Evolutionary conservation across 1,140 invertebrate genomes (phyloP).

Genomic region (Drosophila sproati): DNA sequence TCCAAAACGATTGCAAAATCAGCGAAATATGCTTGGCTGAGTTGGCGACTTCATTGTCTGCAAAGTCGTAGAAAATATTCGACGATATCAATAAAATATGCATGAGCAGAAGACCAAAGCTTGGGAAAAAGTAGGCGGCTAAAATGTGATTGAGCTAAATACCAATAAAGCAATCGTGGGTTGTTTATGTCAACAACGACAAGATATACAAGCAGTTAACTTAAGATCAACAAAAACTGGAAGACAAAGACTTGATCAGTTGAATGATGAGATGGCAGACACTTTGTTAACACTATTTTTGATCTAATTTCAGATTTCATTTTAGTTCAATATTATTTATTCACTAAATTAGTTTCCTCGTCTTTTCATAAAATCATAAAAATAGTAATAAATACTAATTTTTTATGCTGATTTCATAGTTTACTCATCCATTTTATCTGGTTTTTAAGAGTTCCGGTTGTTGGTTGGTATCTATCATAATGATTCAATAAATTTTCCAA

Average conservation of each 20-base stretch:
- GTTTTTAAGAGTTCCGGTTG: too few relatives aligned
- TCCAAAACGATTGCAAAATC: constrained; percentile 59
- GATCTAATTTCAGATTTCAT: too few relatives aligned
- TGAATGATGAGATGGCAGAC: too few relatives aligned
- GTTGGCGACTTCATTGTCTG: constrained; percentile 32
- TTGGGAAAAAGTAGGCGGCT: constrained; percentile 45
- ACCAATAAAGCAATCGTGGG: constrained; percentile 60
- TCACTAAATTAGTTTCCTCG: too few relatives aligned
- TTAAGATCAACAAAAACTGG: background rate
- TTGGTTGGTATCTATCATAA: background rate
- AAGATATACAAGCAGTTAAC: too few relatives aligned
- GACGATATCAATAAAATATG: constrained; percentile 71
- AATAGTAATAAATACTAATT: too few relatives aligned
- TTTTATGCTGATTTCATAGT: too few relatives aligned
- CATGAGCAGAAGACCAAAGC: constrained; percentile 46
- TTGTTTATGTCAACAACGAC: constrained; percentile 7
- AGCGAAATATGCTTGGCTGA: constrained; percentile 50
- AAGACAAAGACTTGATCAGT: constrained; percentile 6
- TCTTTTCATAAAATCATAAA: too few relatives aligned
- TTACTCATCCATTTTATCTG: too few relatives aligned
- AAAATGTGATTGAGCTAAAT: constrained; percentile 52
- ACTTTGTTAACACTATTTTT: too few relatives aligned
- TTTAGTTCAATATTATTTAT: too few relatives aligned
- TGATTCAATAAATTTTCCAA: constrained; percentile 20
- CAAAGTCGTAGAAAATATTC: constrained; percentile 27